Evolutionary conservation across 2,113 vertebrate genomes (phyloP).

Genomic region (Charadrius vociferus): DNA sequence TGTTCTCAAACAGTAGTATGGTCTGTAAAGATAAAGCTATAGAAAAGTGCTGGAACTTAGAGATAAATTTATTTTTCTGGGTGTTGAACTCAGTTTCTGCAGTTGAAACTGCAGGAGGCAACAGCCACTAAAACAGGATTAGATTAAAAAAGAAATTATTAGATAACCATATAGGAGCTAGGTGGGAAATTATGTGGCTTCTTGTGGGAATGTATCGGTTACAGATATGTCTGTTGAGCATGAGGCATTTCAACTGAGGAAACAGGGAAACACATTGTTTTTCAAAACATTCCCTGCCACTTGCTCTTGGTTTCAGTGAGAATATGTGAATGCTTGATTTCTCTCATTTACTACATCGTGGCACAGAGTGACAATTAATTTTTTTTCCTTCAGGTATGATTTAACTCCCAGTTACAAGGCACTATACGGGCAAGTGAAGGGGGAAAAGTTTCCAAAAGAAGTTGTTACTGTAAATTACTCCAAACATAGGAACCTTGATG

Average conservation of each 20-base stretch:
- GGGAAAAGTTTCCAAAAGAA: background rate
- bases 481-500: background rate
- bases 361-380: background rate
- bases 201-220: background rate
- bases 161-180: accelerated
- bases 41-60: background rate
- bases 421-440: background rate
- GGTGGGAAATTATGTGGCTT: background rate
- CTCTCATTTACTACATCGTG: accelerated
- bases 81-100: background rate
- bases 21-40: conserved; percentile 17
- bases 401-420: background rate
- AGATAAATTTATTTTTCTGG: conserved; percentile 25
- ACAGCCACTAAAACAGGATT: background rate
- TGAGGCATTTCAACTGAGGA: background rate
- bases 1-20: background rate
- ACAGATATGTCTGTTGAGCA: background rate
- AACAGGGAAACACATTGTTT: background rate
- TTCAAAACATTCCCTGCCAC: background rate
- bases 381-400: background rate
- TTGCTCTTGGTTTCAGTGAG: background rate
- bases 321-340: background rate
- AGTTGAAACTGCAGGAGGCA: background rate
- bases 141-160: background rate
- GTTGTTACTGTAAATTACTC: background rate